These are phyloP conservation scores for Tragopan temminckii DNA, from an alignment of 2,797 vertebrate species.

Conservation along the genomic window DNA sequence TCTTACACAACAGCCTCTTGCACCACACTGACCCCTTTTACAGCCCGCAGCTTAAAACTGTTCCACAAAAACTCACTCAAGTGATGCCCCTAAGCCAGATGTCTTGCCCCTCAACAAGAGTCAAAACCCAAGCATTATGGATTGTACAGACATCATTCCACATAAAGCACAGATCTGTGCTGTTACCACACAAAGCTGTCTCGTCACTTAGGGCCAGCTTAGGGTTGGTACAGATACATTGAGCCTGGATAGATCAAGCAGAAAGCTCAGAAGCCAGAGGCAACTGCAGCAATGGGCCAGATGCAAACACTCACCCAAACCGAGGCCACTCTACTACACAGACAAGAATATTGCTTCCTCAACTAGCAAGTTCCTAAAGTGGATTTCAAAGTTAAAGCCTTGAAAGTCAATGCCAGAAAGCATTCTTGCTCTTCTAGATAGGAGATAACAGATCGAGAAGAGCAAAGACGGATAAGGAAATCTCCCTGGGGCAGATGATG, in stretches of 20 bases:
- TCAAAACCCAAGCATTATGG: not conserved
- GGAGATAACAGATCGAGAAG: not conserved
- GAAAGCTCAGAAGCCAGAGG: not conserved
- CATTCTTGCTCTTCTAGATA: not conserved
- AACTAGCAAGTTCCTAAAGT: not conserved
- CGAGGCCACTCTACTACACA: not conserved
- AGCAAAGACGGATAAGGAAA: constrained; percentile 5
- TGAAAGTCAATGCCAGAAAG: not conserved
- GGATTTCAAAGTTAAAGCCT: constrained; percentile 22
- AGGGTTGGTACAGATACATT: not conserved
- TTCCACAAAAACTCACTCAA: not conserved
- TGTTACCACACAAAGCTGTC: not conserved
- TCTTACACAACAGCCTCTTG: not conserved
- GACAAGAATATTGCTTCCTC: not conserved
- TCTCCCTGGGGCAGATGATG: not conserved
- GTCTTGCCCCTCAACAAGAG: not conserved
- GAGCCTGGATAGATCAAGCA: not conserved
- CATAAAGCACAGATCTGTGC: not conserved
- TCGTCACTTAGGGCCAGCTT: not conserved
- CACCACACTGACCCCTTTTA: not conserved
- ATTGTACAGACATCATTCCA: not conserved
- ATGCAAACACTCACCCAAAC: not conserved
- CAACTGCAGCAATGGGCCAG: not conserved
- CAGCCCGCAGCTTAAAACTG: not conserved
- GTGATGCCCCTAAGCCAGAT: not conserved